Evolutionary conservation across 2,797 vertebrate genomes (phyloP).

Genomic region (Cynodonichthys magdalenae): DNA sequence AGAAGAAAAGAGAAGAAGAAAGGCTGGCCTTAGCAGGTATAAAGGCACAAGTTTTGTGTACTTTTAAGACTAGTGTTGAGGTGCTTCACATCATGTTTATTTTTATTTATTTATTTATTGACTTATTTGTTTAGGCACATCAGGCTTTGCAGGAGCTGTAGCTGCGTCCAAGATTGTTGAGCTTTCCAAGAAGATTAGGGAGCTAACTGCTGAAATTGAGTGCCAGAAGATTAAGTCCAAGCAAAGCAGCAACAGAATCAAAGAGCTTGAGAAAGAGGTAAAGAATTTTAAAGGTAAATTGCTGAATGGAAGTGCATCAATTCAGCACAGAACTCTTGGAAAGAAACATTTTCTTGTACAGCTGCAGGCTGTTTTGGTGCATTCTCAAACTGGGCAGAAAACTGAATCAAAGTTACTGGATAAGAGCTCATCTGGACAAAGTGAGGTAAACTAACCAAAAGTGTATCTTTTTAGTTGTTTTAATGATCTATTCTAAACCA

Average conservation of each 20-base stretch:
- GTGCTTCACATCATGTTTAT: background rate
- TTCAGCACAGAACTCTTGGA: background rate
- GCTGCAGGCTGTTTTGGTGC: conserved; percentile 55
- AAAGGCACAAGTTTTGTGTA: background rate
- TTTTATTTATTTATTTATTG: background rate
- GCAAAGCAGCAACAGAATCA: conserved; percentile 83
- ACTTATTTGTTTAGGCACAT: conserved; percentile 73
- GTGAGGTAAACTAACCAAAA: conserved; percentile 68
- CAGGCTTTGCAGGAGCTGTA: conserved; percentile 85
- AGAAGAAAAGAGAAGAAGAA: conserved; percentile 87
- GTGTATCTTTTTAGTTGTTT: background rate
- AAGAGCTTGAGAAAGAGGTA: conserved; percentile 90
- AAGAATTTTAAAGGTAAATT: background rate
- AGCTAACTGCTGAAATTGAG: conserved; percentile 84
- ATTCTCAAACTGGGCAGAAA: conserved; percentile 47
- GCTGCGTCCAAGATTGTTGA: conserved; percentile 93
- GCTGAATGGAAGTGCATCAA: background rate
- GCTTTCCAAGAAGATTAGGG: conserved; percentile 90
- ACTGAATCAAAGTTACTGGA: conserved; percentile 49
- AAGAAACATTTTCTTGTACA: conserved; percentile 18
- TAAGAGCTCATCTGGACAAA: conserved; percentile 55
- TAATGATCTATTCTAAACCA: conserved; percentile 3
- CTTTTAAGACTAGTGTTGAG: background rate
- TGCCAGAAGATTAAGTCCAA: conserved; percentile 85
- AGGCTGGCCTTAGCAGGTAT: conserved; percentile 86